Evolutionary conservation across 2,797 vertebrate species (phyloP), one percentile per base, ranked within the genome.

Genomic region (Lutjanus argentimaculatus): DNA sequence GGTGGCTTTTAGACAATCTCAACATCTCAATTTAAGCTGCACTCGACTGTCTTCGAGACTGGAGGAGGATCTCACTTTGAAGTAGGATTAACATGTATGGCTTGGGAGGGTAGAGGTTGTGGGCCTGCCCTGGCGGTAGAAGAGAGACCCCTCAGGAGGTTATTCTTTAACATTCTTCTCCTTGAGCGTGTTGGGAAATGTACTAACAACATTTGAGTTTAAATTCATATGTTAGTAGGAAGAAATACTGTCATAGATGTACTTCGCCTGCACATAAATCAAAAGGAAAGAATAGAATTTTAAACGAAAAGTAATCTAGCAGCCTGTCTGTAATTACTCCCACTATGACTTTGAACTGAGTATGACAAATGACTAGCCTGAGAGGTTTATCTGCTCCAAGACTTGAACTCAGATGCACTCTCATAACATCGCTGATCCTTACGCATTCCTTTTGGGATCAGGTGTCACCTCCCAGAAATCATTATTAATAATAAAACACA

Each of bases 401-500:
- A 87, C 86, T 66, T 90, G 87, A 91, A 87, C 87, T 83, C 75
- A 49, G 61, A 76, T 16, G 21, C 62, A 21, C 79, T 82, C 68
- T 62, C 68, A 51, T 77, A 89, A 91, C 91, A 82, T 52, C 43
- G 2, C 85, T 84, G 80, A 93, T 88, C 89, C 78, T 59, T 43
- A 6, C n/a, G 56, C 66, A 86, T 89, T 87, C 69, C 84, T 84
- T 85, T 88, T 81, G 88, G 83, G 82, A 87, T 93, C 92, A 87
- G 79, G 85, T 93, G 91, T 93, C 91, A 80, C 79, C 77, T 79
- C 81, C 72, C 55, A 85, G 69, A 89, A 85, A 89, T 85, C 87
- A 68, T 85, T 85, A 92, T 90, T 91, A 91, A 89, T 90, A 87
- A 91, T 90, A 87, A 91, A 92, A 90, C 56, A 43, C 25, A 45